A percentile compares a stretch with the other conserved stretches of the same genome.
Conservation (phyloP, 2,113 vertebrate genomes). For the Seriola rivoliana region DNA sequence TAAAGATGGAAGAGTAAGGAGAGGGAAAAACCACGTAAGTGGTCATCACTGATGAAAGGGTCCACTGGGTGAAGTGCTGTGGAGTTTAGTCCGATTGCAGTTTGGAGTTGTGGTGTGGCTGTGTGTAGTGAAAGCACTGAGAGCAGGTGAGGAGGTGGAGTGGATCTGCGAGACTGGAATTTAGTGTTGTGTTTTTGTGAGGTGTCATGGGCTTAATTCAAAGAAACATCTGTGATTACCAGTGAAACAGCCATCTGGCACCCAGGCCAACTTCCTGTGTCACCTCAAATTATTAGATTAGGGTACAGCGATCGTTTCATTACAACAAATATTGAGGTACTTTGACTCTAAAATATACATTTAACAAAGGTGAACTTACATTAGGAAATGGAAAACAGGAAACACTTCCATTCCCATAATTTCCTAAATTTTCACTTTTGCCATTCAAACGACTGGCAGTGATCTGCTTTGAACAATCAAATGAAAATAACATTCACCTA, state of each 20-base stretch:
- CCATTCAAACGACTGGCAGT: not conserved
- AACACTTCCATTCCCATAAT: not conserved
- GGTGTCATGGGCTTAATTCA: constrained; percentile 54
- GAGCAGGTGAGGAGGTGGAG: constrained; percentile 62
- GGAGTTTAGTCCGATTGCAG: constrained; percentile 12
- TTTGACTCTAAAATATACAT: not conserved
- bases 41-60: constrained; percentile 28
- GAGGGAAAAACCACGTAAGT: not conserved
- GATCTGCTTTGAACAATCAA: constrained; percentile 2
- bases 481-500: constrained; percentile 5
- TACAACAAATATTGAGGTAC: not conserved
- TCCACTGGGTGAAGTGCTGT: constrained; percentile 12
- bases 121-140: not conserved
- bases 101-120: not conserved
- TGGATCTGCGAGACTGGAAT: constrained; percentile 25
- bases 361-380: not conserved
- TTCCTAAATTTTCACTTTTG: not conserved
- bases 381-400: too few relatives aligned
- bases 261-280: not conserved
- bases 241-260: constrained; percentile 42
- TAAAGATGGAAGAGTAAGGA: constrained; percentile 21
- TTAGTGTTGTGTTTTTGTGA: constrained; percentile 32
- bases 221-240: constrained; percentile 55
- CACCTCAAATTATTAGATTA: constrained; percentile 3
- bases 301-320: not conserved